Evolutionary conservation across 2,797 vertebrate genomes (phyloP), one percentile per base, ranked within the genome.

Genomic region (Enteromius mattozi): DNA sequence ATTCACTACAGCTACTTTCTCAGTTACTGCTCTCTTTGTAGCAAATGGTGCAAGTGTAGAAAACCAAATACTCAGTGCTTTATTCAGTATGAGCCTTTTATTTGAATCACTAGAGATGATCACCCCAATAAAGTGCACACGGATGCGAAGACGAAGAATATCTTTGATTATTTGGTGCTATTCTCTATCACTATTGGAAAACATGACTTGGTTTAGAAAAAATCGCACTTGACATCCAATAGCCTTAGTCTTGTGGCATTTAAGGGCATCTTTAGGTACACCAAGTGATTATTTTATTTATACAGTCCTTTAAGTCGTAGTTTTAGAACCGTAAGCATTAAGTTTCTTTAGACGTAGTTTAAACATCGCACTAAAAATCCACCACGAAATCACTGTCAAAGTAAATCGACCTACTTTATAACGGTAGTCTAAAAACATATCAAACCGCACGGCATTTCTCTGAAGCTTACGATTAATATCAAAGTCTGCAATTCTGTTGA

Each of bases 31-130:
- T 88, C 83, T 85, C 81, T 78, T 87, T 83, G 61, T 86, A 86
- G 82, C 77, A 82, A 86, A 90, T 86, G 91, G 94, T 93, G 92
- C 93, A 92, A 91, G 92, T 91, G 90, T 92, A 78, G 76, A 91
- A 91, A 94, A 94, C 93, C 93, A 95, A 95, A 95, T 94, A 94
- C 89, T 89, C 78, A 77, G 81, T 82, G 81, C 92, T 90, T 89
- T 88, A 87, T 87, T 88, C 91, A 81, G 90, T 88, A 89, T 24
- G 40, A 76, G 92, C 91, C 90, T 89, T 92, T 88, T 85, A 85
- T 63, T 87, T 90, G 78, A 82, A 65, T 51, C 30, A 65, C 76
- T 49, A 85, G 70, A 84, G 75, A 76, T 27, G 80, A 66, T 71
- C 33, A 27, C 86, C 79, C 86, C 74, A 27, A 59, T 33, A 66